Base-by-base conservation (phyloP, 2,888 invertebrate genomes). In the Callimorpha dominula region DNA sequence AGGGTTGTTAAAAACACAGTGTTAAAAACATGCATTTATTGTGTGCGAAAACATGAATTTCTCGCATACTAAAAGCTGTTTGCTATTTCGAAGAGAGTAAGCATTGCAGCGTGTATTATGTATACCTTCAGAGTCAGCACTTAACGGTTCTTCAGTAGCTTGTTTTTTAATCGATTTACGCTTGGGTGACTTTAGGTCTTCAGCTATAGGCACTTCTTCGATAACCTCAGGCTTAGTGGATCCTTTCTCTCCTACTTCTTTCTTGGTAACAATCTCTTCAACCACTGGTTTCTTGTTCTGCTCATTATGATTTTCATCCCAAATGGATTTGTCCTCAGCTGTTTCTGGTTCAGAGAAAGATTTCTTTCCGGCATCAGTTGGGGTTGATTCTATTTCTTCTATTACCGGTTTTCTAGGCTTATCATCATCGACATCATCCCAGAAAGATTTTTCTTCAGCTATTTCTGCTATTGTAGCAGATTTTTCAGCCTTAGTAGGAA, bases 41-140 rank as follows among this genome's bases (percentile, higher is more conserved):
- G 84, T 85, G 87, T 85, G 90, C 89, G 89, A 90, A 91, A 91
- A 89, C 82, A 82, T 90, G 83, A 89, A 84, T 86, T 85, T 90
- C 85, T 89, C 87, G 90, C 89, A 84, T 86, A 84, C 87, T 91
- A 90, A 80, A 94, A 95, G 95, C 95, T 94, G 92, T 94, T 91
- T 90, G 91, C 91, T 79, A 87, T 83, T 85, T 89, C 88, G 90
- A 82, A 84, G 80, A 90, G 89, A 88, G 84, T 85, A 93, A 94
- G 93, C 93, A 66, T 85, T 79, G 87, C 94, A 94, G 93, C 93
- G 83, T 84, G 87, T 84, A 81, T 81, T 84, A 79, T 88, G 86
- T 93, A 92, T 95, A 95, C 95, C 95, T 95, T 95, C 95, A 83
- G 89, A 90, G 90, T 92, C 95, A 88, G 95, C 95, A 94, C 94